Conservation (phyloP, 2,797 vertebrate genomes). For the Limosa lapponica region DNA sequence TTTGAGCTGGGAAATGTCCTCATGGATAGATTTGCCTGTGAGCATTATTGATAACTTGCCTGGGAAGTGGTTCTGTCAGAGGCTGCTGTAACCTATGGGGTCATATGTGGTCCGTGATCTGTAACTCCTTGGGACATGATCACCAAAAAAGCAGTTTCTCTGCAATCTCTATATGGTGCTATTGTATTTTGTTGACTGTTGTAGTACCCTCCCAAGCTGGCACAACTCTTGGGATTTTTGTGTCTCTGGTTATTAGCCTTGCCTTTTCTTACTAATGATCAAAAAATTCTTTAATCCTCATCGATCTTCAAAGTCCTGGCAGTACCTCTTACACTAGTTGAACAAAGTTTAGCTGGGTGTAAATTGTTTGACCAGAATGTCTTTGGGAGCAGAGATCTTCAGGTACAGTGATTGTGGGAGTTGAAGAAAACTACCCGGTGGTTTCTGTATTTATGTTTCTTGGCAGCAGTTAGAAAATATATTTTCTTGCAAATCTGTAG, state of each 20-base stretch:
- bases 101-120: background rate
- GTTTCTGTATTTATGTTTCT: background rate
- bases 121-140: background rate
- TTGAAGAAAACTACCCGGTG: background rate
- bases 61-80: background rate
- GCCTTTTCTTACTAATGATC: background rate
- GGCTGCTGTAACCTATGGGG: background rate
- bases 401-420: background rate
- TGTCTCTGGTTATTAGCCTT: background rate
- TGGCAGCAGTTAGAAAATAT: background rate
- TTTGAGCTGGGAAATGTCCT: background rate
- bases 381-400: background rate
- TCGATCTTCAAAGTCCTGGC: background rate
- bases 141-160: background rate
- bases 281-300: background rate
- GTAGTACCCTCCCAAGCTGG: background rate
- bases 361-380: background rate
- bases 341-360: background rate
- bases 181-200: background rate
- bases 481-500: background rate
- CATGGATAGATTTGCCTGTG: background rate
- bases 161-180: background rate
- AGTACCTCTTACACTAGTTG: background rate
- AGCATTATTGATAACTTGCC: background rate
- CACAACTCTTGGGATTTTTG: background rate